Conservation (phyloP, 2,113 vertebrate genomes). For the Sminthopsis crassicaudata region DNA sequence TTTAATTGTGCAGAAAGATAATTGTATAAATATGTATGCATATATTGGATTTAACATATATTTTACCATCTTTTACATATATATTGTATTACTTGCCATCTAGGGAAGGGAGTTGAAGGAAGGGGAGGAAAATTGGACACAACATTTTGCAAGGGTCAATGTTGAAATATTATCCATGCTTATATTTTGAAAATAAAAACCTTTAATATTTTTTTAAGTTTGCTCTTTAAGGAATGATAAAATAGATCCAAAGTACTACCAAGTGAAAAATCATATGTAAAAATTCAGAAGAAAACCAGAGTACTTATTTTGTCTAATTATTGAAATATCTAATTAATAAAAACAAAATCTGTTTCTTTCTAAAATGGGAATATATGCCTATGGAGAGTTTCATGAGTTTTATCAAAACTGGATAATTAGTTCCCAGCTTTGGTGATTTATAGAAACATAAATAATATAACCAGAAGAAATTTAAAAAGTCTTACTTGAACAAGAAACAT, state of each 20-base stretch:
- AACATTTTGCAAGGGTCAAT: too few relatives aligned
- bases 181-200: too few relatives aligned
- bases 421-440: neutral
- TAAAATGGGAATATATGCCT: neutral
- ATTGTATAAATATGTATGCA: too few relatives aligned
- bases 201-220: too few relatives aligned
- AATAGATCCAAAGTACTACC: neutral
- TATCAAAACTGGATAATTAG: neutral
- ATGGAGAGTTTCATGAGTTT: neutral
- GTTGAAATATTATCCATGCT: too few relatives aligned
- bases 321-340: neutral
- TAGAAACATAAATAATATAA: neutral
- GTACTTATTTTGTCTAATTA: neutral
- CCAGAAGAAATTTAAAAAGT: neutral
- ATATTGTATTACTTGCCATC: too few relatives aligned
- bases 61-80: too few relatives aligned
- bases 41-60: too few relatives aligned
- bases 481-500: neutral
- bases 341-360: neutral
- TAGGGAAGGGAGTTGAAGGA: too few relatives aligned
- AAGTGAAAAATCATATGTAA: neutral
- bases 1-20: too few relatives aligned
- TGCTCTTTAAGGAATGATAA: too few relatives aligned
- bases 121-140: too few relatives aligned
- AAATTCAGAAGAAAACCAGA: neutral